Conservation (phyloP, 2,113 vertebrate genomes). For the Smithornis capensis region DNA sequence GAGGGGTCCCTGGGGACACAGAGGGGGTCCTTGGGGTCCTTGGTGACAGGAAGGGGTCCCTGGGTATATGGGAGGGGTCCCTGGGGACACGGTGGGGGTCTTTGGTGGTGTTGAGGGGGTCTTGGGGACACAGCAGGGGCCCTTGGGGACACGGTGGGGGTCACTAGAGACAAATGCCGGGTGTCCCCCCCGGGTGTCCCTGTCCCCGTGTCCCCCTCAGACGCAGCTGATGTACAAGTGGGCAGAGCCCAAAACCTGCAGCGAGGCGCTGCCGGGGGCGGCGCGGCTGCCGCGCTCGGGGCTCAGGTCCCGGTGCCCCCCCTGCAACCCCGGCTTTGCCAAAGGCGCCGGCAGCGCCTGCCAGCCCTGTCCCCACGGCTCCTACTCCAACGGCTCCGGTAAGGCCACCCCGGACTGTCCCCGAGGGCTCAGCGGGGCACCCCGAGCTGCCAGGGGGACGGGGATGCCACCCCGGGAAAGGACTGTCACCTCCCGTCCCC, state of each 20-base stretch:
- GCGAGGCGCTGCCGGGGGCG: conserved; percentile 74
- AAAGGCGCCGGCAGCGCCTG: conserved; percentile 80
- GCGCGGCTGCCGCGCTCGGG: conserved; percentile 83
- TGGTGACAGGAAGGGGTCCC: no score
- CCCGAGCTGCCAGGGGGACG: neutral
- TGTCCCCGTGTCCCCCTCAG: conserved; percentile 54
- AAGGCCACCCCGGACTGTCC: neutral
- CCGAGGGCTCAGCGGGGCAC: neutral
- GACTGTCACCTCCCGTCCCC: neutral
- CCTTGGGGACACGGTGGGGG: no score
- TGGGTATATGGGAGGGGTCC: no score
- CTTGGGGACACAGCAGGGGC: no score
- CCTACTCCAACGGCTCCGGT: conserved; percentile 92
- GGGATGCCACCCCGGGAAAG: neutral
- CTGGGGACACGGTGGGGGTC: no score
- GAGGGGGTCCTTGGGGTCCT: no score
- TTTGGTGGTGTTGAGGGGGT: no score
- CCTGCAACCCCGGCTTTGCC: conserved; percentile 94
- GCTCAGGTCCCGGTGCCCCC: conserved; percentile 81
- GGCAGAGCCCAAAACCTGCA: conserved; percentile 92
- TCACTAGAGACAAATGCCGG: no score
- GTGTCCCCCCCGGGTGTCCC: rapidly evolving
- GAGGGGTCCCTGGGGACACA: no score
- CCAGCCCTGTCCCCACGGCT: conserved; percentile 80
- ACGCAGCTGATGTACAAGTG: conserved; percentile 96